Evolutionary conservation across 2,797 vertebrate genomes (phyloP), one percentile per base, ranked within the genome.

Genomic region (Myripristis murdjan): DNA sequence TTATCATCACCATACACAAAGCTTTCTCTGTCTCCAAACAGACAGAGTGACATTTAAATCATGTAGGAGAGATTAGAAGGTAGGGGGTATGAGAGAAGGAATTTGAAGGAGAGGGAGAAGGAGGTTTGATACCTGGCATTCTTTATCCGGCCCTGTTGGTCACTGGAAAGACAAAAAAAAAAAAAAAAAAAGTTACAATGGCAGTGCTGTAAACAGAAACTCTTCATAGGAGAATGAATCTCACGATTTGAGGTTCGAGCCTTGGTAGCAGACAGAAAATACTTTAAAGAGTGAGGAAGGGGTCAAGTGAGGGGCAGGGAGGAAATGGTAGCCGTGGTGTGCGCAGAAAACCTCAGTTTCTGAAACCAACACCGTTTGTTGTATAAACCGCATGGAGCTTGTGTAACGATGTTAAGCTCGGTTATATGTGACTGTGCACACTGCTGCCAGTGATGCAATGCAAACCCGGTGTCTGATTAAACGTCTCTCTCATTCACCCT

Each of bases 121-220:
- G 10, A 12, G 12, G 2, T 31, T 54, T 23, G 63, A 22, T 96
- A 99, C 98, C 97, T 97, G 90, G 98, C 97, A 87, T 99, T 98
- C 94, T 98, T 99, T 76, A 98, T 97, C 88, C 97, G 95, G 83
- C 98, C 98, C 81, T 97, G 98, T 70, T 97, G 97, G 82, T 99
- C 98, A 82, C 93, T 93, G 78, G 86, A 89, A 85, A 78, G 63
- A 84, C 52, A 88, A 83, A 83, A 1, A 77, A 7, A 80, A 92
- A 95, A 61, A 95, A 81, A 92, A 95, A 61, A 95, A 22, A 60
- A n/a, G 64, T 76, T 59, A 71, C 12, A 52, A 31, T 37, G 44
- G 35, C 31, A 8, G 0, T 31, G 52, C 10, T 48, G 33, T 12
- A 37, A 22, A 5, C 12, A 14, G n/a, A 51, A 64, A 14, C 16